These are phyloP conservation scores for Ambastaia sidthimunki DNA, from an alignment of 2,797 vertebrate genomes.

Conservation along the genomic window DNA sequence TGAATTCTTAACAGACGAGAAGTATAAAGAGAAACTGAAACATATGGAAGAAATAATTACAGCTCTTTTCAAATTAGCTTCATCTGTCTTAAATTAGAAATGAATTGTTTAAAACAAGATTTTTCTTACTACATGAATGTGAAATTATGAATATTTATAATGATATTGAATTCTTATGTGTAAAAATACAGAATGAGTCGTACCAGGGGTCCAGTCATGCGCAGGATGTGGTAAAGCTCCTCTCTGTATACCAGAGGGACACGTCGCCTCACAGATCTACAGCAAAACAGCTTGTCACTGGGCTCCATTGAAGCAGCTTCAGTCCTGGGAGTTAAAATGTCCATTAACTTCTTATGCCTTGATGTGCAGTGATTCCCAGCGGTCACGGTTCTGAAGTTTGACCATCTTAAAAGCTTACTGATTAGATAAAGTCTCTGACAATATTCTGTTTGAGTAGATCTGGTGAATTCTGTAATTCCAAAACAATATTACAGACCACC, in stretches of 20 bases:
- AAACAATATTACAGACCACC: neutral
- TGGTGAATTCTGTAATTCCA: neutral
- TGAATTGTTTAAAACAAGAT: neutral
- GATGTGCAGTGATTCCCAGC: constrained; percentile 31
- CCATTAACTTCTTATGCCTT: constrained; percentile 46
- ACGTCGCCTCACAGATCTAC: constrained; percentile 58
- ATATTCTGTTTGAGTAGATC: neutral
- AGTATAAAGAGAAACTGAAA: neutral
- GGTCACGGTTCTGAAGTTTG: constrained; percentile 53
- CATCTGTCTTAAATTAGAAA: neutral
- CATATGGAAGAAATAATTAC: constrained; percentile 1
- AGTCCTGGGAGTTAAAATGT: constrained; percentile 35
- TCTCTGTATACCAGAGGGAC: constrained; percentile 69
- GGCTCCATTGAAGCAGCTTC: constrained; percentile 43
- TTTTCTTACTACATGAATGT: neutral
- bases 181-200: constrained; percentile 38
- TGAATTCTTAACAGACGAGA: constrained; percentile 20
- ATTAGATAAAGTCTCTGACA: constrained; percentile 53
- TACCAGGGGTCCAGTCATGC: constrained; percentile 80
- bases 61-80: neutral
- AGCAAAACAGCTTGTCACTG: constrained; percentile 68
- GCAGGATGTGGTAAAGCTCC: constrained; percentile 76
- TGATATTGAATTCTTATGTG: neutral
- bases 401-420: constrained; percentile 64
- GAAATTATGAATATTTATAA: neutral